phyloP scores from a whole-genome alignment of 2,797 vertebrate genomes.

The Picus viridis region DNA sequence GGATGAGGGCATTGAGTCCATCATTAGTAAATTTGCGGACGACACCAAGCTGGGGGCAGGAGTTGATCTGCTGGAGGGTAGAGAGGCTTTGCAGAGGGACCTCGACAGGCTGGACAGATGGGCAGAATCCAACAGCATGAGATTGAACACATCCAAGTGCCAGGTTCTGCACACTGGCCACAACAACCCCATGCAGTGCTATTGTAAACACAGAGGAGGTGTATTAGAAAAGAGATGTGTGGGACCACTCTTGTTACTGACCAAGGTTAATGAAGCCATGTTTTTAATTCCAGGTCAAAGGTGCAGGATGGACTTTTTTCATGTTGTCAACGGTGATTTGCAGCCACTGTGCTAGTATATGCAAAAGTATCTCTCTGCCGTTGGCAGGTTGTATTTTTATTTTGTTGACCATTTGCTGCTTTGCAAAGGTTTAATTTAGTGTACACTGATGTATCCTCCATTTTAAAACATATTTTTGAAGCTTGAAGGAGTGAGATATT shows the following conservation, averaged over 20 bases:
- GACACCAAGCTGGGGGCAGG: too few relatives aligned
- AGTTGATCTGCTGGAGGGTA: too few relatives aligned
- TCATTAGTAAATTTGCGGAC: too few relatives aligned
- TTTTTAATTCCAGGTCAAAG: slow-evolving; percentile 43
- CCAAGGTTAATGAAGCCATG: slow-evolving; percentile 21
- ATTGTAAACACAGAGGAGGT: neutral
- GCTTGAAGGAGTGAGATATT: neutral
- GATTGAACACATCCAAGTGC: too few relatives aligned
- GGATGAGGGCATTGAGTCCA: too few relatives aligned
- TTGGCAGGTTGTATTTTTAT: slow-evolving; percentile 38
- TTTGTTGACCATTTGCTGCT: slow-evolving; percentile 56
- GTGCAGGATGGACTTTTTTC: neutral
- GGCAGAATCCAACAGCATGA: too few relatives aligned
- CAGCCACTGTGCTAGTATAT: slow-evolving; percentile 38
- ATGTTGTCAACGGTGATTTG: slow-evolving; percentile 27
- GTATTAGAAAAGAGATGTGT: neutral
- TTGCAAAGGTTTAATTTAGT: slow-evolving; percentile 18
- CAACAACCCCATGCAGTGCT: too few relatives aligned
- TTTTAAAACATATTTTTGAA: slow-evolving; percentile 19
- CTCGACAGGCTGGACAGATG: too few relatives aligned
- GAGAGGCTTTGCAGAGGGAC: too few relatives aligned
- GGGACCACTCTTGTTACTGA: neutral
- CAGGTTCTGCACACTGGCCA: too few relatives aligned
- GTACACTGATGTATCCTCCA: neutral
- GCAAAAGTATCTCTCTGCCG: slow-evolving; percentile 40